Percentiles rank a stretch among this genome's conserved stretches.
These are phyloP conservation scores for Ptychadena robeensis DNA, from an alignment of 2,797 vertebrate genomes.

Conservation along the genomic window DNA sequence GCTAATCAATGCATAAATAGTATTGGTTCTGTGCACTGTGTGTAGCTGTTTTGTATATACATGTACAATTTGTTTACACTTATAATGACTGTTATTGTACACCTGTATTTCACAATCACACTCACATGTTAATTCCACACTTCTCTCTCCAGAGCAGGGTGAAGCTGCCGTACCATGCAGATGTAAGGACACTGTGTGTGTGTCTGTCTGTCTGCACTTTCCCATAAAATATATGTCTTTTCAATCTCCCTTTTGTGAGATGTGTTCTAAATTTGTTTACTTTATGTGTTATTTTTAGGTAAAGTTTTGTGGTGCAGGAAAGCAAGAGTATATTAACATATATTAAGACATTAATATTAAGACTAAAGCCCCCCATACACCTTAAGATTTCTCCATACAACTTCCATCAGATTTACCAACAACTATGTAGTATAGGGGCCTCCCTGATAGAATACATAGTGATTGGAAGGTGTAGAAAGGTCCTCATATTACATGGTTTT, in stretches of 20 bases:
- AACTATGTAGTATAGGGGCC: too few species aligned
- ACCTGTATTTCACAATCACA: conserved; percentile 49
- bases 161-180: conserved; percentile 98
- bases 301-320: neutral
- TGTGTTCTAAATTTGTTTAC: conserved; percentile 23
- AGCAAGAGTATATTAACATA: neutral
- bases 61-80: conserved; percentile 26
- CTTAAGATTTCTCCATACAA: too few species aligned
- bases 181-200: conserved; percentile 85
- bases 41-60: conserved; percentile 25
- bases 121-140: conserved; percentile 72
- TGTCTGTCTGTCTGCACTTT: conserved; percentile 60
- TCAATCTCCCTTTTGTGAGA: conserved; percentile 32
- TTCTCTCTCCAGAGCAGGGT: conserved; percentile 97
- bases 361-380: too few species aligned
- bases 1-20: conserved; percentile 11
- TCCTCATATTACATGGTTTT: too few species aligned
- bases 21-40: conserved; percentile 36
- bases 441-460: too few species aligned
- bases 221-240: conserved; percentile 64
- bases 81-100: conserved; percentile 20
- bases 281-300: conserved; percentile 20
- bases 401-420: too few species aligned
- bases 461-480: too few species aligned
- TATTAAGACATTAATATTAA: too few species aligned